A percentile compares a stretch with the other conserved stretches of the same genome.
These are phyloP conservation scores for Pantherophis guttatus DNA, from an alignment of 2,113 vertebrate species.

Conservation along the genomic window DNA sequence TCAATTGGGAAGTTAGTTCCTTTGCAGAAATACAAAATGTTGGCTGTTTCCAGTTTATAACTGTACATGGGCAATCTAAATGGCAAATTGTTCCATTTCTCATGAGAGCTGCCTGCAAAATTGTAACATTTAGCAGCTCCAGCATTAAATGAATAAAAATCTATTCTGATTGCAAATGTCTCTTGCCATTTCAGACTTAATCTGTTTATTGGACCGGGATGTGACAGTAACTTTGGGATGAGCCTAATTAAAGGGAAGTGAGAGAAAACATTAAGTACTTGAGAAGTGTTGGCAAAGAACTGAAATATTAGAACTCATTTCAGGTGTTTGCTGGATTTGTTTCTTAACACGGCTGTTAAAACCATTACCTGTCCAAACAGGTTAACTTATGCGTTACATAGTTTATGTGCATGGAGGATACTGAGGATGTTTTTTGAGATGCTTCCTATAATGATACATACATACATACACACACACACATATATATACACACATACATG, in stretches of 20 bases:
- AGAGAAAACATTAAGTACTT: neutral
- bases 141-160: neutral
- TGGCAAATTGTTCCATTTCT: neutral
- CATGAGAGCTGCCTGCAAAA: neutral
- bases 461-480: neutral
- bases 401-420: neutral
- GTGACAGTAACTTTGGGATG: constrained; percentile 1
- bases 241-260: neutral
- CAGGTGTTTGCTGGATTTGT: neutral
- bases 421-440: neutral
- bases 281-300: neutral
- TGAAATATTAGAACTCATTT: constrained; percentile 8
- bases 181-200: constrained; percentile 1
- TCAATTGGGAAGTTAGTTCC: constrained; percentile 27
- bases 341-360: neutral
- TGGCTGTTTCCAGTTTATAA: constrained; percentile 7
- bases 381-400: neutral
- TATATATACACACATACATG: neutral
- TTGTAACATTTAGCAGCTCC: constrained; percentile 1
- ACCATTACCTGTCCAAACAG: neutral
- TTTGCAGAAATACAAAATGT: constrained; percentile 9
- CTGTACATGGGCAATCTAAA: neutral
- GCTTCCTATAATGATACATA: neutral
- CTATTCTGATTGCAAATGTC: constrained; percentile 13
- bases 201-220: constrained; percentile 7